A percentile compares a stretch with the other conserved stretches of the same genome.
Conservation (phyloP, 1,140 invertebrate species). For the Arctopsyche grandis region DNA sequence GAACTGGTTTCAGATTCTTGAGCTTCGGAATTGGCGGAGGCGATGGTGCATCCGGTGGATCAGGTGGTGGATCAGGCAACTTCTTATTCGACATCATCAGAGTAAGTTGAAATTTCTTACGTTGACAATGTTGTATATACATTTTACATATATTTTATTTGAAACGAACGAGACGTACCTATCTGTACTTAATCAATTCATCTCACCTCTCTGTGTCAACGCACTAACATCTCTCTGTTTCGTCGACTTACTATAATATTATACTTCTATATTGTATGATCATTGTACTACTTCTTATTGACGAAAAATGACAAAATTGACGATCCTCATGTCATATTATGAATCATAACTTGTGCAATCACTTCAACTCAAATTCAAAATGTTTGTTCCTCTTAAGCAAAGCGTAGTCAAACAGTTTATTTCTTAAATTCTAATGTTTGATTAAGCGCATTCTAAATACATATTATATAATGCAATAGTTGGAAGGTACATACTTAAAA, state of each 20-base stretch:
- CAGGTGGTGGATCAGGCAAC: conserved; percentile 80
- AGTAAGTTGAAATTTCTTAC: conserved; percentile 67
- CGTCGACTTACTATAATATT: neutral
- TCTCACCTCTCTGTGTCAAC: neutral
- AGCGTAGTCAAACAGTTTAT: no score
- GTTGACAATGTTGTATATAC: neutral
- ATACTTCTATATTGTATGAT: no score
- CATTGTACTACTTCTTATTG: no score
- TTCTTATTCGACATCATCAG: conserved; percentile 88
- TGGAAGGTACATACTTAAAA: no score
- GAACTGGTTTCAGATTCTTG: conserved; percentile 74
- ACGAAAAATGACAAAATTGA: no score
- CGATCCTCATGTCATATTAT: no score
- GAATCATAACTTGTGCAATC: no score
- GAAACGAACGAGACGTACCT: neutral
- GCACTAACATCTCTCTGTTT: conserved; percentile 4
- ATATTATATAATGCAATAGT: no score
- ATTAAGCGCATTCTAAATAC: no score
- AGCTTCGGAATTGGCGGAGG: conserved; percentile 73
- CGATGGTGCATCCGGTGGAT: conserved; percentile 62
- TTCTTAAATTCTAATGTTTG: no score
- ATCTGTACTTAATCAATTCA: neutral
- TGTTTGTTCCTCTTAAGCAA: no score
- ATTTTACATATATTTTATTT: neutral
- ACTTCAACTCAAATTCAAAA: no score